Evolutionary conservation across 2,888 invertebrate species (phyloP).

Genomic region (Empis livida): DNA sequence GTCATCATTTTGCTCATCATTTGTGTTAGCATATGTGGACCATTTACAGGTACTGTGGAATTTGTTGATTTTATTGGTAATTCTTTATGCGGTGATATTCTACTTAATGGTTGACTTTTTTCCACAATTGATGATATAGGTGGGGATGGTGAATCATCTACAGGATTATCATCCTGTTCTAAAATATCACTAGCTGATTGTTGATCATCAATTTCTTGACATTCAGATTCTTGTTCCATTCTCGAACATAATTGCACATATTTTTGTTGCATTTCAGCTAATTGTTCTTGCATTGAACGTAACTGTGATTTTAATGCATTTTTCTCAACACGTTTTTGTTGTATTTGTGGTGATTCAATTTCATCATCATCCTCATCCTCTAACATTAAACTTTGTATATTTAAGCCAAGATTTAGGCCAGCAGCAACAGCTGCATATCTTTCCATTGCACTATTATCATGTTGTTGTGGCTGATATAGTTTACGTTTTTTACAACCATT

Average conservation of each 20-base stretch:
- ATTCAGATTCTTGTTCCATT: slow-evolving; percentile 67
- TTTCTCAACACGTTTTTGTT: slow-evolving; percentile 75
- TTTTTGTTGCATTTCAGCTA: slow-evolving; percentile 84
- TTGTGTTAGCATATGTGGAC: slow-evolving; percentile 47
- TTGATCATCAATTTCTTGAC: slow-evolving; percentile 59
- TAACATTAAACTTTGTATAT: slow-evolving; percentile 43
- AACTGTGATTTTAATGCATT: slow-evolving; percentile 75
- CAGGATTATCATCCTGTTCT: slow-evolving; percentile 40
- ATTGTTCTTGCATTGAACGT: slow-evolving; percentile 75
- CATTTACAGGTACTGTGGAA: slow-evolving; percentile 18
- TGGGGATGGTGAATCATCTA: slow-evolving; percentile 25
- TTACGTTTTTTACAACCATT: slow-evolving; percentile 94
- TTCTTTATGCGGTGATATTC: slow-evolving; percentile 18
- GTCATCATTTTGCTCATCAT: slow-evolving; percentile 55
- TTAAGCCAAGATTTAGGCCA: slow-evolving; percentile 44
- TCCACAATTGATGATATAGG: slow-evolving; percentile 20
- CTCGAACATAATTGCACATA: slow-evolving; percentile 77
- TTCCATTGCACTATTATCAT: slow-evolving; percentile 54
- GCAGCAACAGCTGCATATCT: slow-evolving; percentile 43
- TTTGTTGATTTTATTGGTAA: slow-evolving; percentile 24
- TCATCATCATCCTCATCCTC: slow-evolving; percentile 66
- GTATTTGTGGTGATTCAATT: slow-evolving; percentile 60
- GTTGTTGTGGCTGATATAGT: slow-evolving; percentile 89
- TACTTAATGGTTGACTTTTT: slow-evolving; percentile 17
- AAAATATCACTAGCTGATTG: slow-evolving; percentile 49